Base-by-base conservation (phyloP, 2,113 vertebrate genomes). In the Sapajus apella region DNA sequence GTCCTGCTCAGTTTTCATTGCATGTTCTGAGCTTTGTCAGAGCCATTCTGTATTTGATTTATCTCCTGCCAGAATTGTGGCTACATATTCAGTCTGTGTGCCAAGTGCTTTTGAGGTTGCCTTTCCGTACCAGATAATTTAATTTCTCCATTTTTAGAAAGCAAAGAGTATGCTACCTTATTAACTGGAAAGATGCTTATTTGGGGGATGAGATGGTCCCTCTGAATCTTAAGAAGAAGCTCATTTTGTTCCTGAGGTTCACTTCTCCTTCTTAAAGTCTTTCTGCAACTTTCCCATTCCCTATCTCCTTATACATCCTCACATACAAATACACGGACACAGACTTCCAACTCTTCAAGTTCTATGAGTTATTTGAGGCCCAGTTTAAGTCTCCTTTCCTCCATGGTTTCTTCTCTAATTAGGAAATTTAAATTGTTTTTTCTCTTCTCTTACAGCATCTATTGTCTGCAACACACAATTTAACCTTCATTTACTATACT, bases 101-200 rank as follows among this genome's bases (percentile, higher is more conserved):
- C 79, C 82, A 96, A 97, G 86, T 85, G 45, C 50, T 98, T 96
- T 79, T 72, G 68, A 93, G 70, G 86, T 73, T 94, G 92, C 35
- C 35, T 91, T 97, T 96, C 64, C 73, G 96, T 96, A 89, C 45
- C 16, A 91, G 79, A 96, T 95, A 85, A 96, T 98, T 96, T 94
- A 97, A 97, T 98, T 97, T 96, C 43, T 95, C 64, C 84, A 97
- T 93, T 97, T 97, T 93, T 68, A 93, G 91, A 97, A 97, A 95
- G 88, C 77, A 91, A 87, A 97, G 96, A 96, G 16, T 18, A 86
- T 87, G 82, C 50, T 40, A 96, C 89, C 47, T 93, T 98, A 95
- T 96, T 97, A 98, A 94, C 79, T 97, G 43, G 68, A 93, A 97
- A 95, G 88, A 73, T 91, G 89, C 86, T 96, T 97, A 93, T 96